Evolutionary conservation across 1,140 invertebrate genomes (phyloP), one percentile per base, ranked within the genome.

Genomic region (Megalonaias nervosa): DNA sequence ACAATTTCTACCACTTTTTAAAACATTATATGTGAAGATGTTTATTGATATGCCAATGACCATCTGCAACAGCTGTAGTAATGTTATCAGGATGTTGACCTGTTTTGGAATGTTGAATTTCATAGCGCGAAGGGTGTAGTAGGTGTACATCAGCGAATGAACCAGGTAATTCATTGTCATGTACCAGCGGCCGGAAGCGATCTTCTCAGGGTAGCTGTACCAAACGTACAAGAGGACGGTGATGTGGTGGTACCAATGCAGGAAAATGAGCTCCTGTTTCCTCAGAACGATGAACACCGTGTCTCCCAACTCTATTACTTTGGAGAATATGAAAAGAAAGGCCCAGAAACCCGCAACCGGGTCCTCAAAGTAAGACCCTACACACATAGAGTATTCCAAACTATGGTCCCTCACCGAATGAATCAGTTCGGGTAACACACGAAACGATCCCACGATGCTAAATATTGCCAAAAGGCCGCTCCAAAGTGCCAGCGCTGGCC

Each of bases 121-220:
- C 93, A 98, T 94, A 64, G 97, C 96, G 80, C 95, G 94, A 13
- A 98, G 90, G 0, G 96, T 96, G 91, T 98, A 99, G 91, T 99
- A 99, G 5, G 95, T 94, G 92, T 99, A 99, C 98, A 99, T 99
- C 81, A 98, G 93, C 78, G 97, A 96, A 92, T 99, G 98, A 31
- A 99, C 97, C 83, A 95, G 95, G 91, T 97, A 99, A 92, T 99
- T 99, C 96, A 99, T 98, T 21, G 97, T 96, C 87, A 99, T 96
- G 91, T 98, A 99, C 98, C 98, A 99, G 68, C 89, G 81, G n/a
- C 89, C 98, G 12, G 97, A 96, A n/a, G 97, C 95, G 16, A 97
- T 98, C 92, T 98, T 97, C 89, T 99, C 97, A 16, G 96, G 95
- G 91, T 98, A 99, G 11, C 96, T 97, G 92, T 98, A 99, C 98